phyloP scores from a whole-genome alignment of 2,888 invertebrate species.

The Erpobdella octoculata region DNA sequence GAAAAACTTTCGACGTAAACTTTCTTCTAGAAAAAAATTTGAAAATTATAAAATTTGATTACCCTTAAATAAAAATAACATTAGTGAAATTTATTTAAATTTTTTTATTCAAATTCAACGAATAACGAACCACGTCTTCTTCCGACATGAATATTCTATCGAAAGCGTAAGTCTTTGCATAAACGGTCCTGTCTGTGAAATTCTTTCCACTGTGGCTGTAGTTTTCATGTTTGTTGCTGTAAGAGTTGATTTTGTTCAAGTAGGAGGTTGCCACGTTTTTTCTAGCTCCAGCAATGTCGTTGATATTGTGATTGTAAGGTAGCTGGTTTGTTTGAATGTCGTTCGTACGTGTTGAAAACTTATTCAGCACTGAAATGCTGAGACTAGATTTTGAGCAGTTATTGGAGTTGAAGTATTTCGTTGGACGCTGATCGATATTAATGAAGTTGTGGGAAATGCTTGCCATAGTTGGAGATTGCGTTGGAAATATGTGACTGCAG shows the following conservation, averaged over 20 bases:
- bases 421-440: background rate
- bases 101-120: background rate
- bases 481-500: background rate
- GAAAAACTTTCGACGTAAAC: background rate
- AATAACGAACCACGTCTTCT: background rate
- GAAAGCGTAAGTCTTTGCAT: background rate
- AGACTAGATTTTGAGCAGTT: no score
- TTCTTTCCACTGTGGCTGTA: background rate
- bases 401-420: no score
- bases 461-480: background rate
- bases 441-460: background rate
- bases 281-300: background rate
- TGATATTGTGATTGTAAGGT: no score
- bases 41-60: no score
- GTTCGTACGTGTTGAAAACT: no score
- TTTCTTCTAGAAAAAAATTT: background rate
- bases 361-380: no score
- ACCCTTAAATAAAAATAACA: no score
- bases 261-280: background rate
- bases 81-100: no score
- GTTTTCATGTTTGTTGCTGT: no score
- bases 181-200: background rate
- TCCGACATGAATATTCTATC: background rate
- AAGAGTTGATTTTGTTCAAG: background rate
- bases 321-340: no score